Conservation (phyloP, 2,888 invertebrate genomes). For the Ecliptopera silaceata region DNA sequence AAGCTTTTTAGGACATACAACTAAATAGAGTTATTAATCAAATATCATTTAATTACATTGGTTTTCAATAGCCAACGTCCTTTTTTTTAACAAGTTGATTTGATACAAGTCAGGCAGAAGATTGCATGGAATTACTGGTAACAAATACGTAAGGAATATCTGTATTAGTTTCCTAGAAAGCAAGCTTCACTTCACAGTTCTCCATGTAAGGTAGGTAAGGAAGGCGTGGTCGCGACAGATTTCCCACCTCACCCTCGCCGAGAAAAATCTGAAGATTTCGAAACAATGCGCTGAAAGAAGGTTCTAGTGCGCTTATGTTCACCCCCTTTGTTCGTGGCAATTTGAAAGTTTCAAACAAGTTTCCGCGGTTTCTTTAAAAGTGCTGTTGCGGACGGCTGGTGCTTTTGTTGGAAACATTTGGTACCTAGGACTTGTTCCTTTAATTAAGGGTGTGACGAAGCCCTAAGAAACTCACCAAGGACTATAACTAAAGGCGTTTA, state of each 20-base stretch:
- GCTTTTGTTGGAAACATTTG: conserved; percentile 6
- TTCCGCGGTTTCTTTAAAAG: conserved; percentile 24
- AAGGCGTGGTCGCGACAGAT: neutral
- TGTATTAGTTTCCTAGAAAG: neutral
- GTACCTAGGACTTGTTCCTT: neutral
- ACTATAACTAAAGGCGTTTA: neutral
- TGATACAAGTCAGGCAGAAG: too few species aligned
- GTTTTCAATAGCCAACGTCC: too few species aligned
- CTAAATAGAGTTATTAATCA: too few species aligned
- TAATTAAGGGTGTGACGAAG: neutral
- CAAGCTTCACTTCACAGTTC: neutral
- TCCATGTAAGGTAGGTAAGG: neutral
- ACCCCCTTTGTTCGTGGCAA: conserved; percentile 19
- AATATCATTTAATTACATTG: too few species aligned
- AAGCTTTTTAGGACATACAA: too few species aligned
- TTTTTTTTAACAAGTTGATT: too few species aligned
- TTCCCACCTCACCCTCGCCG: neutral
- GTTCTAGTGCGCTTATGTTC: conserved; percentile 13
- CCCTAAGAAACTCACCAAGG: neutral
- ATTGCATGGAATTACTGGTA: too few species aligned
- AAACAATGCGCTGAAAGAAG: conserved; percentile 22
- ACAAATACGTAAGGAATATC: too few species aligned
- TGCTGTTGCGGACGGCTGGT: conserved; percentile 11
- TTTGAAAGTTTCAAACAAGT: conserved; percentile 28
- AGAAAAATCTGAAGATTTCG: conserved; percentile 15